Base-by-base conservation (phyloP, 2,888 invertebrate species). In the Miltochrista miniata region DNA sequence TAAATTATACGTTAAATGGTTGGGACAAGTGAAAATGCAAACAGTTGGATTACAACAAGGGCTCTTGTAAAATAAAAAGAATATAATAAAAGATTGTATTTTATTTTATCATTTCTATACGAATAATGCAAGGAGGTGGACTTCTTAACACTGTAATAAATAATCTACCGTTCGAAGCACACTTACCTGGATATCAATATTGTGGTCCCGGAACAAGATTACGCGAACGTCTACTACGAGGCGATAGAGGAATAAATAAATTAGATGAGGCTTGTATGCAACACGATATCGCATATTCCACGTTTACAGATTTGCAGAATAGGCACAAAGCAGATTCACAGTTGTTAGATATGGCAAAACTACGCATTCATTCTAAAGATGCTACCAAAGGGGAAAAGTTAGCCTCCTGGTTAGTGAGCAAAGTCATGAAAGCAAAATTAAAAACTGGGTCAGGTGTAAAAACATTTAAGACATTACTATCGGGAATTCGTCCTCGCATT, bases 201-300 rank as follows among this genome's bases (percentile, higher is more conserved):
- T 68, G 67, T 41, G 67, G 65, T 0, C 67, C 67, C 0, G 68
- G 69, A 1, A 69, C 69, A 45, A 72, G 62, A 49, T 58, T 61
- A 68, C 44, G 53, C 61, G 67, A 62, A 72, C 63, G 51, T 62
- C 68, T 53, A 61, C 60, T 7, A 69, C 70, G 80, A 31, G 77
- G 76, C 12, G 79, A 83, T 63, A 49, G 34, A 24, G 79, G 79
- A 11, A 61, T 64, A 0, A 68, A 31, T n/a, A n/a, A n/a, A n/a
- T n/a, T n/a, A n/a, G n/a, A n/a, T n/a, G n/a, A n/a, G n/a, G n/a
- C n/a, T n/a, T n/a, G n/a, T n/a, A n/a, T n/a, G n/a, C n/a, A n/a
- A n/a, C n/a, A n/a, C n/a, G n/a, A n/a, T n/a, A n/a, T 31, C 10
- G 31, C 31, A 10, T 31, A 31, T 11, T 11, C 8, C 8, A 31